A percentile compares a stretch with the other conserved stretches of the same genome.
These are phyloP conservation scores for Rhinolophus ferrumequinum DNA, from an alignment of 2,113 vertebrate species.

Conservation along the genomic window DNA sequence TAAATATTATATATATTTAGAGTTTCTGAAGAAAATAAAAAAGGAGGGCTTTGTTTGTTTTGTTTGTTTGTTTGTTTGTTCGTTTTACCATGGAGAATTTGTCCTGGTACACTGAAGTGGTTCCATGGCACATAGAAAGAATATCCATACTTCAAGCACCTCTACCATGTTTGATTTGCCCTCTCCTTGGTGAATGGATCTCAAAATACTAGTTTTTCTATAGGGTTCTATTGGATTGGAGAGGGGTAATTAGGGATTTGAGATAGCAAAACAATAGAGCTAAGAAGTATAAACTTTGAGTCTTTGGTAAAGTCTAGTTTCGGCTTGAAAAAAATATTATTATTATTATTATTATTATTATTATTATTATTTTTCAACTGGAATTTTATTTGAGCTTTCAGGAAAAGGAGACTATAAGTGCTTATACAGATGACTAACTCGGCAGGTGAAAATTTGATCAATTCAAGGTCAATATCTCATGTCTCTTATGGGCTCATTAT, in stretches of 20 bases:
- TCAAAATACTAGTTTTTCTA: background rate
- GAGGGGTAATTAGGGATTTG: background rate
- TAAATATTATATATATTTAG: background rate
- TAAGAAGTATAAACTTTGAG: background rate
- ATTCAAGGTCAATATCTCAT: background rate
- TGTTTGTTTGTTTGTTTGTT: background rate
- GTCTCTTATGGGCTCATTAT: constrained; percentile 5
- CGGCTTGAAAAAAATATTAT: background rate
- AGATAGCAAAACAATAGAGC: background rate
- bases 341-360: background rate
- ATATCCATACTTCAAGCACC: background rate
- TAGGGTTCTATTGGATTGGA: background rate
- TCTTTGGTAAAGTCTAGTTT: background rate
- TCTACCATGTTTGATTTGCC: background rate
- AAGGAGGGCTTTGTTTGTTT: background rate
- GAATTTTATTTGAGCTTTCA: background rate
- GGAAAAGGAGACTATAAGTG: background rate
- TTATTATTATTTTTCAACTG: background rate
- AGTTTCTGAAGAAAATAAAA: background rate
- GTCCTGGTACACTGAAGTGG: background rate
- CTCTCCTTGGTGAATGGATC: background rate
- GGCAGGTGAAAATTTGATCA: background rate
- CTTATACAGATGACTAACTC: background rate
- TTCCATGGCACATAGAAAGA: background rate
- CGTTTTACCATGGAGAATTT: background rate